Evolutionary conservation across 2,797 vertebrate genomes (phyloP).

Genomic region (Tenualosa ilisha): DNA sequence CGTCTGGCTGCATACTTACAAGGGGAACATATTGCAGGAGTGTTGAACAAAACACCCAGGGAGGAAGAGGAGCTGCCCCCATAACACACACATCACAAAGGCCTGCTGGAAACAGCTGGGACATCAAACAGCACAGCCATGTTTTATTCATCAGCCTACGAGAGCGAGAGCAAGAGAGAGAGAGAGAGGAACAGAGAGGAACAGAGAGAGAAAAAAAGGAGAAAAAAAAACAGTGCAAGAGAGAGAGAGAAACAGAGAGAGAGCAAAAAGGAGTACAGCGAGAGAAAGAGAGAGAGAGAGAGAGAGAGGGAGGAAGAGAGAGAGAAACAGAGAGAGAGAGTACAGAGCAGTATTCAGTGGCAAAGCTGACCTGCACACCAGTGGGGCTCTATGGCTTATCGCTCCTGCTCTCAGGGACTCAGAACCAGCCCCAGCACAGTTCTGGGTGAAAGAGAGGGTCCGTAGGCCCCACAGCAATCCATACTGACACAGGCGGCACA

Average conservation of each 20-base stretch:
- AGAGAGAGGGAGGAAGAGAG: constrained; percentile 52
- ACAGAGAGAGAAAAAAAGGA: not conserved
- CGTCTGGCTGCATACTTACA: not conserved
- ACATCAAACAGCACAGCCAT: not conserved
- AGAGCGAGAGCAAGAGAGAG: not conserved
- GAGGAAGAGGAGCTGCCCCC: not conserved
- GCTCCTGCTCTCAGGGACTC: too few relatives aligned
- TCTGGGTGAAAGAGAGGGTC: too few relatives aligned
- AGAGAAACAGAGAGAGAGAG: not conserved
- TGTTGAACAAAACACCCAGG: not conserved
- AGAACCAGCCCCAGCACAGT: too few relatives aligned
- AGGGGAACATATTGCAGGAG: not conserved
- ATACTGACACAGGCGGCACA: too few relatives aligned
- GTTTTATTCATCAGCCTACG: not conserved
- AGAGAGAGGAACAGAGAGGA: not conserved
- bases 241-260: constrained; percentile 13
- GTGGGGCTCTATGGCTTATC: too few relatives aligned
- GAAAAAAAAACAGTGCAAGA: not conserved
- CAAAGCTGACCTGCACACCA: too few relatives aligned
- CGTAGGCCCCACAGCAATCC: too few relatives aligned
- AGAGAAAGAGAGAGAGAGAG: constrained; percentile 27
- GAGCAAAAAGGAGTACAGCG: too few relatives aligned
- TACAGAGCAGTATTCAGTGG: too few relatives aligned
- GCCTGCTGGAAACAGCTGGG: not conserved
- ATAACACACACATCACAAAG: not conserved